phyloP scores from a whole-genome alignment of 2,113 vertebrate genomes.

The Antechinus stuartii region DNA sequence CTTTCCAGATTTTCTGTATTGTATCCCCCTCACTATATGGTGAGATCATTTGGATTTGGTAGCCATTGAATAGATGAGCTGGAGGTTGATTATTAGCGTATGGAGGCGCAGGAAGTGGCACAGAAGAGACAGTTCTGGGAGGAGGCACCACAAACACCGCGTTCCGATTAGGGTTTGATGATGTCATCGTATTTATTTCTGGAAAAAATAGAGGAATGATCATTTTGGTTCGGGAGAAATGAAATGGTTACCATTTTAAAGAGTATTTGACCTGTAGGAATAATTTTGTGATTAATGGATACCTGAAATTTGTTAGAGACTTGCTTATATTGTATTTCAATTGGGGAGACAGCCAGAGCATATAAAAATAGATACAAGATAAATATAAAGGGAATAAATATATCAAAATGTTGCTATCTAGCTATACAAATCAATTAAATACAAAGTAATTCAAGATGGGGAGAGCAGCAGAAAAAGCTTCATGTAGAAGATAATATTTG shows the following conservation, averaged over 20 bases:
- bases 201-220: not conserved
- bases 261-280: not conserved
- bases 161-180: not conserved
- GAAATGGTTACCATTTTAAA: not conserved
- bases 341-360: not conserved
- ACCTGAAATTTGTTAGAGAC: not conserved
- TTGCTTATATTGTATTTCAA: not conserved
- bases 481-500: not conserved
- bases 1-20: conserved; percentile 24
- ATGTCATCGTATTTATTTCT: not conserved
- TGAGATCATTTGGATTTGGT: not conserved
- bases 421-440: not conserved
- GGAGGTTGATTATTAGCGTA: conserved; percentile 18
- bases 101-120: not conserved
- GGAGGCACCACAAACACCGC: not conserved
- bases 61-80: not conserved
- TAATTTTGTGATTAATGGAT: not conserved
- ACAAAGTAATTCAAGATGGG: not conserved
- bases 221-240: not conserved
- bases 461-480: not conserved
- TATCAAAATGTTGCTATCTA: not conserved
- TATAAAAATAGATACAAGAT: not conserved
- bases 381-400: not conserved
- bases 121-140: not conserved
- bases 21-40: rapidly evolving